Evolutionary conservation across 2,888 invertebrate species (phyloP).

Genomic region (Deladenus siricidicola): DNA sequence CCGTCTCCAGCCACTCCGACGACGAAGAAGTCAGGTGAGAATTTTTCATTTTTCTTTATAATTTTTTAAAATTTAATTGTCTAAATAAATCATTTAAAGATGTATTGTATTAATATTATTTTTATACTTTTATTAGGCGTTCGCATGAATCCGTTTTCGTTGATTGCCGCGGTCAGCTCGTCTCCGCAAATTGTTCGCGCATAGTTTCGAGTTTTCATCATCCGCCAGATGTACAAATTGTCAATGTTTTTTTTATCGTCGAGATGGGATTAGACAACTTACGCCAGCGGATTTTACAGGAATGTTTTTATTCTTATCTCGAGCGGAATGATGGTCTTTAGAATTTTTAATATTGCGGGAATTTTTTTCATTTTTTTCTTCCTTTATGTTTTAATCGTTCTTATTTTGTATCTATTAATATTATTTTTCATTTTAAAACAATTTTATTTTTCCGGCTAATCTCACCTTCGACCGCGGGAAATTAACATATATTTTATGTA

Average conservation of each 20-base stretch:
- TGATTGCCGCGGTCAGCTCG: slow-evolving; percentile 36
- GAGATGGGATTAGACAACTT: no score
- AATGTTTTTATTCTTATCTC: not conserved
- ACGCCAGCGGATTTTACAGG: no score
- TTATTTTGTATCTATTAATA: no score
- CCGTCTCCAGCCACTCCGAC: not conserved
- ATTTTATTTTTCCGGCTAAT: no score
- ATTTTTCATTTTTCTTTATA: no score
- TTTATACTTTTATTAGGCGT: slow-evolving; percentile 10
- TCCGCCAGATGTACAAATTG: not conserved
- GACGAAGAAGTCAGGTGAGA: not conserved
- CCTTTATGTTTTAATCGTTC: not conserved
- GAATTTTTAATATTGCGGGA: not conserved
- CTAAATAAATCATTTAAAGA: not conserved
- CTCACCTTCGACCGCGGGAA: no score
- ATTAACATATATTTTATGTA: no score
- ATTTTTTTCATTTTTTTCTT: not conserved
- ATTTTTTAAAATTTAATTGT: no score
- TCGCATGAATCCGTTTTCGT: slow-evolving; percentile 35
- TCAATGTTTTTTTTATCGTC: no score
- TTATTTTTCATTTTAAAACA: no score
- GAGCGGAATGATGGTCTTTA: not conserved
- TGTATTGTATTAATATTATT: not conserved
- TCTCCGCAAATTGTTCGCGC: slow-evolving; percentile 21
- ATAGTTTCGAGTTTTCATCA: not conserved